Base-by-base conservation (phyloP, 1,140 invertebrate genomes). In the Lasioglossum baleicum region DNA sequence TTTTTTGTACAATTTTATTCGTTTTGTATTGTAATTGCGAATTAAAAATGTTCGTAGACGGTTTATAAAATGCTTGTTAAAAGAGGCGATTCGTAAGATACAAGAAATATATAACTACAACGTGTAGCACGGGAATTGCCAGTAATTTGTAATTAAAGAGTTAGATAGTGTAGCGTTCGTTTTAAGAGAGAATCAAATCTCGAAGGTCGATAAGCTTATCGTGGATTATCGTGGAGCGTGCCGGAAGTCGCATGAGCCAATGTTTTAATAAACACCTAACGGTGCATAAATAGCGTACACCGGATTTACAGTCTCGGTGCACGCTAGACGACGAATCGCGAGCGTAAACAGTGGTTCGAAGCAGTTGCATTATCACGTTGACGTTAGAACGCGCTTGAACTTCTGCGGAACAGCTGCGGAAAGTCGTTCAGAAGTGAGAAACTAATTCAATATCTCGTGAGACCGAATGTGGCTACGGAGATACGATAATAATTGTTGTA, bases 401-500 rank as follows among this genome's bases (percentile, higher is more conserved):
- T 68, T 75, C n/a, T 17, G 20, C 48, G 5, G 11, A 84, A 85
- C 83, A 77, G 13, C 69, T 60, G 64, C 56, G 70, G 44, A 61
- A 85, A 85, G 65, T 85, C 72, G 22, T n/a, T n/a, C 17, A 26
- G 58, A 65, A 26, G 31, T 26, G 71, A 2, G 61, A 20, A 68
- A 35, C 35, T n/a, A 22, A 60, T 58, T 35, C 74, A 56, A 84
- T 77, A 81, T 65, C 51, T 48, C 20, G 10, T 0, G 13, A 35
- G 31, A 53, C 64, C 51, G 60, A 20, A 11, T 56, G 40, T 15
- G 51, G 22, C 26, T 73, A 71, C 11, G 72, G 42, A 31, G 15
- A 56, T 4, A 58, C 20, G 31, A 0, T n/a, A 44, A 58, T 48
- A 69, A 76, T 48, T 11, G 22, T n/a, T n/a, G 7, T 7, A 58